Percentiles rank a stretch among this genome's conserved stretches.
Evolutionary conservation across 2,113 vertebrate genomes (phyloP).

Genomic region (Emydocephalus ijimae): DNA sequence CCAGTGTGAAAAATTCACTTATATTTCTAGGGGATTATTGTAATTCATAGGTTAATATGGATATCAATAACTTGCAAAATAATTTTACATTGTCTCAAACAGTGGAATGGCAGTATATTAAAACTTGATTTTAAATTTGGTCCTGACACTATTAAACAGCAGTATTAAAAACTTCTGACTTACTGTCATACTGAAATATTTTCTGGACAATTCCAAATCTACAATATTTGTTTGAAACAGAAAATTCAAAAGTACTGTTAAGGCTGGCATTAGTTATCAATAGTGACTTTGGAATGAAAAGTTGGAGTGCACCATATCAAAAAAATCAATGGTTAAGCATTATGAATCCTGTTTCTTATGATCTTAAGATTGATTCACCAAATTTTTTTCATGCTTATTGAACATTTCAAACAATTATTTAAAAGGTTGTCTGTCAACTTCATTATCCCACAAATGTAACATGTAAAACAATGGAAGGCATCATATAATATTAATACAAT

Average conservation of each 20-base stretch:
- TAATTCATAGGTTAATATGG: neutral
- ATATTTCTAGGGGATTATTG: neutral
- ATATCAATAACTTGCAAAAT: neutral
- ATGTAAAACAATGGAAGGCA: neutral
- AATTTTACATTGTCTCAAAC: neutral
- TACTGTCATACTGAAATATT: too few species aligned
- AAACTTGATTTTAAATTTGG: too few species aligned
- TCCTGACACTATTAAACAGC: too few species aligned
- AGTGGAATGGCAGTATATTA: too few species aligned
- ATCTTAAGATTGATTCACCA: neutral
- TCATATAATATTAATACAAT: neutral
- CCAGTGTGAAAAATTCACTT: neutral
- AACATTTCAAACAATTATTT: neutral
- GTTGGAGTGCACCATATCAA: neutral
- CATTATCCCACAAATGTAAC: neutral
- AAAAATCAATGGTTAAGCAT: neutral
- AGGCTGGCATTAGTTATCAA: too few species aligned
- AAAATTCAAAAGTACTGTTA: too few species aligned
- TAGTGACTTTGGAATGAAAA: neutral
- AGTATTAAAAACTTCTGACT: too few species aligned
- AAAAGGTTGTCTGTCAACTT: neutral
- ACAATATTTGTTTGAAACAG: too few species aligned
- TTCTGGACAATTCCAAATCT: too few species aligned
- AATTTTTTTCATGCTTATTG: neutral
- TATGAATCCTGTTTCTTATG: neutral